phyloP scores from a whole-genome alignment of 2,113 vertebrate genomes.

The Spilogale gracilis region DNA sequence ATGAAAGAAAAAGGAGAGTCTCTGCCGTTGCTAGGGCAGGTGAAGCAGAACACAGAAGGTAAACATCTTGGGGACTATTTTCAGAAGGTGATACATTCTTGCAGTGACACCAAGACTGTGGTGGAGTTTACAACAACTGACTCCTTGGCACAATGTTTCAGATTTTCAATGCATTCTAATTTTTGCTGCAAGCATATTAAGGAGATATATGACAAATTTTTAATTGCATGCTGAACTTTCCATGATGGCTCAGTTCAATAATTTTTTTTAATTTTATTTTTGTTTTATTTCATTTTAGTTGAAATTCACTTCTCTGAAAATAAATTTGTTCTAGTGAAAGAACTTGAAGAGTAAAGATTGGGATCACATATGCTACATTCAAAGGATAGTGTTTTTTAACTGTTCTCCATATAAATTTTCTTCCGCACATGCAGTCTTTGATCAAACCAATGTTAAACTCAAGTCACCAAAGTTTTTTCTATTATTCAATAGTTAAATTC shows the following conservation, averaged over 20 bases:
- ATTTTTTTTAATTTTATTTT: constrained; percentile 45
- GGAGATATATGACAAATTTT: constrained; percentile 79
- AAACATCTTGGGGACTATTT: constrained; percentile 85
- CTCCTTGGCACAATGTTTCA: constrained; percentile 82
- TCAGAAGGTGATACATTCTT: constrained; percentile 84
- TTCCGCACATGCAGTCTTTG: not conserved
- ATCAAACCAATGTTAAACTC: constrained; percentile 33
- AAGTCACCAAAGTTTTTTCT: not conserved
- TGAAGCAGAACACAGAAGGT: constrained; percentile 78
- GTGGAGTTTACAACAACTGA: constrained; percentile 83
- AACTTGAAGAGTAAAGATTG: not conserved
- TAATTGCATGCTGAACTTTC: constrained; percentile 82
- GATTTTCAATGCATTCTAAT: constrained; percentile 83
- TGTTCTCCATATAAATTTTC: not conserved
- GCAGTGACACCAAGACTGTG: constrained; percentile 76
- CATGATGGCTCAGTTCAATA: constrained; percentile 78
- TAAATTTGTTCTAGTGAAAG: constrained; percentile 52
- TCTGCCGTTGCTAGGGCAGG: constrained; percentile 73
- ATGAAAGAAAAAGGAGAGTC: constrained; percentile 46
- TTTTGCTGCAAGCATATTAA: constrained; percentile 84
- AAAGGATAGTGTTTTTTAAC: not conserved
- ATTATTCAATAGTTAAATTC: constrained; percentile 31
- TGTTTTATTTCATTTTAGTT: constrained; percentile 59
- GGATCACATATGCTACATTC: not conserved
- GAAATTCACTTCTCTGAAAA: constrained; percentile 59